Percentiles rank a stretch among this genome's conserved stretches.
Evolutionary conservation across 2,888 invertebrate species (phyloP).

Genomic region (Trissolcus brochymenae): DNA sequence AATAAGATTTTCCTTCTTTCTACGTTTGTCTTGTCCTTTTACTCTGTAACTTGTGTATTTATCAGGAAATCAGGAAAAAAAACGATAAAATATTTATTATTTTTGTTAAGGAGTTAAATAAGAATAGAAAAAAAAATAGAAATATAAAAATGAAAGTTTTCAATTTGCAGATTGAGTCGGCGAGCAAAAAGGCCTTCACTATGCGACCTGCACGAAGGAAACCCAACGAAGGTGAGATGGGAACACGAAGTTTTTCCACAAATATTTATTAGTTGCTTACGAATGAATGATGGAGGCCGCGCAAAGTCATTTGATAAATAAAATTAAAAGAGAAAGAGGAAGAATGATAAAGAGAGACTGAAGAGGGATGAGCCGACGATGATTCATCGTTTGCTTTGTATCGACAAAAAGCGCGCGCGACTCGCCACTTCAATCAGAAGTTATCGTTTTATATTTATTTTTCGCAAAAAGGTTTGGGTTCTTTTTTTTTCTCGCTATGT

Average conservation of each 20-base stretch:
- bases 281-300: conserved; percentile 10
- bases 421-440: conserved; percentile 26
- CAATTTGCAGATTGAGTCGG: conserved; percentile 75
- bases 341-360: background rate
- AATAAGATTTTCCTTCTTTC: too few relatives aligned
- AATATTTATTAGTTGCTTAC: conserved; percentile 4
- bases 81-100: too few relatives aligned
- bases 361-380: conserved; percentile 24
- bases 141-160: background rate
- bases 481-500: background rate
- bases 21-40: too few relatives aligned
- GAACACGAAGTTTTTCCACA: background rate
- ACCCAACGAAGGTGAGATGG: conserved; percentile 74
- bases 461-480: conserved; percentile 9
- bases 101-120: too few relatives aligned
- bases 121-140: too few relatives aligned
- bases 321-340: background rate
- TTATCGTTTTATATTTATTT: conserved; percentile 21
- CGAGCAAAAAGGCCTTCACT: conserved; percentile 89
- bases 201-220: conserved; percentile 85
- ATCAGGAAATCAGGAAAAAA: too few relatives aligned
- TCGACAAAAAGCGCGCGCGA: conserved; percentile 23
- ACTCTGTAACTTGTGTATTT: too few relatives aligned
- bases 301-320: conserved; percentile 19
- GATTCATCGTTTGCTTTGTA: conserved; percentile 19